Conservation (phyloP, 2,113 vertebrate genomes). For the Oxyruncus cristatus region DNA sequence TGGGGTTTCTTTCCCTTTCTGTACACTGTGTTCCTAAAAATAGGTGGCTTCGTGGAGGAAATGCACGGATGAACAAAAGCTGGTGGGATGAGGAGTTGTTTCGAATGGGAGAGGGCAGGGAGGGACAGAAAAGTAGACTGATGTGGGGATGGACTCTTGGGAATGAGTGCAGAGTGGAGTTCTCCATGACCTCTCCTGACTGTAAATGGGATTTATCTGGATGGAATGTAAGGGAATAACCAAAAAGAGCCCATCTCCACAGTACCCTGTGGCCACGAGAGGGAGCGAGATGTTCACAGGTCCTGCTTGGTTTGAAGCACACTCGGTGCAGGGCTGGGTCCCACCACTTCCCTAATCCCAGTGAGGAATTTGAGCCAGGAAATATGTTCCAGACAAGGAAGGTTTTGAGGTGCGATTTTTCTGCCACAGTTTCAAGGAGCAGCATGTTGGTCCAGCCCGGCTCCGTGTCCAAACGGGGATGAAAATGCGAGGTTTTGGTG, state of each 20-base stretch:
- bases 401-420: neutral
- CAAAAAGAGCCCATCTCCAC: neutral
- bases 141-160: no score
- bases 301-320: neutral
- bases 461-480: neutral
- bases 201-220: neutral
- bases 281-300: neutral
- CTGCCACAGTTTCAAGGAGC: neutral
- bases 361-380: neutral
- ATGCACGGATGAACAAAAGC: neutral
- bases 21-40: neutral
- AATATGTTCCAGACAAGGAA: neutral
- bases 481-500: neutral
- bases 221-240: fast-evolving
- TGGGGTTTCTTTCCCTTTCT: neutral
- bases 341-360: fast-evolving
- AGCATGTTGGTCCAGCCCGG: neutral
- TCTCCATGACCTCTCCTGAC: neutral
- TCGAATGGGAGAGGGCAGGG: neutral
- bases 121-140: neutral
- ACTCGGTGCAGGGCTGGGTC: neutral
- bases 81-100: neutral
- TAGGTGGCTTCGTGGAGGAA: neutral
- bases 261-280: neutral
- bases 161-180: neutral